A percentile compares a stretch with the other conserved stretches of the same genome.
Conservation (phyloP, 2,888 invertebrate species). For the Microplitis manilae region DNA sequence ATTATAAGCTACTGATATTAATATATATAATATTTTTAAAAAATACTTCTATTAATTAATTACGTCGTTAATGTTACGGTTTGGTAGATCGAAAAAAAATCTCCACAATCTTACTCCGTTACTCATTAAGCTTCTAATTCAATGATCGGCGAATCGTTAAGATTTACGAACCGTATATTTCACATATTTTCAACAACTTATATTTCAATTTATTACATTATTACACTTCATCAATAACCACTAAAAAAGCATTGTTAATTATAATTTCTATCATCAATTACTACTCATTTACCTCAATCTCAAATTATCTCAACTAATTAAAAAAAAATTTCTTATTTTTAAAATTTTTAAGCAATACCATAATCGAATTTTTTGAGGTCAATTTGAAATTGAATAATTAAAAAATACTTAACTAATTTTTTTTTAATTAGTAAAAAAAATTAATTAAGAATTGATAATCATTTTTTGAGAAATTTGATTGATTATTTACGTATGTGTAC, state of each 20-base stretch:
- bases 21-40: constrained; percentile 10
- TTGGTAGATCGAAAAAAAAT: constrained; percentile 19
- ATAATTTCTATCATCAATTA: too few relatives aligned
- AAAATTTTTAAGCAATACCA: too few relatives aligned
- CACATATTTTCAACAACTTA: neutral
- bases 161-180: constrained; percentile 36
- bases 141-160: constrained; percentile 35
- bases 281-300: too few relatives aligned
- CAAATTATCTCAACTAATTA: too few relatives aligned
- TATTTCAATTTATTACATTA: neutral
- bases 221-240: neutral
- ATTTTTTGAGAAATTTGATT: too few relatives aligned
- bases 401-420: too few relatives aligned
- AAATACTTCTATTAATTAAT: constrained; percentile 7
- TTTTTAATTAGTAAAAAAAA: too few relatives aligned
- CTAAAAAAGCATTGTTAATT: neutral
- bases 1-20: neutral
- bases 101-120: constrained; percentile 22
- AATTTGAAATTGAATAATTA: too few relatives aligned
- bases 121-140: constrained; percentile 38
- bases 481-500: too few relatives aligned
- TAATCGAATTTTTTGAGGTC: too few relatives aligned
- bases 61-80: constrained; percentile 10
- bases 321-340: too few relatives aligned
- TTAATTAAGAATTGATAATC: too few relatives aligned